Conservation (phyloP, 2,113 vertebrate species). For the Python bivittatus region DNA sequence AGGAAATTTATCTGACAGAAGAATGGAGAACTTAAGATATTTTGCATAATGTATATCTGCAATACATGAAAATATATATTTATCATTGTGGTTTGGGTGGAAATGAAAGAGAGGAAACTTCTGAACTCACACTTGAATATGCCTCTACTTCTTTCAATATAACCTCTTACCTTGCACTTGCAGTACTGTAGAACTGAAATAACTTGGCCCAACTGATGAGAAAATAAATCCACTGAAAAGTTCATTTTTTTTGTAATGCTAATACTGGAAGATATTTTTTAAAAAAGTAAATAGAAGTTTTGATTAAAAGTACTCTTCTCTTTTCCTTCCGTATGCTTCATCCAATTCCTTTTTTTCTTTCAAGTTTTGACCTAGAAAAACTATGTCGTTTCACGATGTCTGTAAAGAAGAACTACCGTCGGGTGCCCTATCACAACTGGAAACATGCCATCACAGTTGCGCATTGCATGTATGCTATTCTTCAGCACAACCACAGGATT, state of each 20-base stretch:
- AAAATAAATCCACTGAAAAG: not conserved
- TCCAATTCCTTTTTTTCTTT: constrained; percentile 22
- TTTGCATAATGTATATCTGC: not conserved
- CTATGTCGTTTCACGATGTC: constrained; percentile 98
- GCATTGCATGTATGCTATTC: constrained; percentile 96
- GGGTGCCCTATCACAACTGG: constrained; percentile 99
- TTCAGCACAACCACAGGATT: constrained; percentile 86
- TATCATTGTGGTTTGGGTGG: not conserved
- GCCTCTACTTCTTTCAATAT: not conserved
- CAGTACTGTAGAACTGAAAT: not conserved
- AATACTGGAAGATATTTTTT: not conserved
- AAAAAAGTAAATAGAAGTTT: not conserved
- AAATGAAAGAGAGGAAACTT: not conserved
- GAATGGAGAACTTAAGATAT: not conserved
- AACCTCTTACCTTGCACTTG: not conserved
- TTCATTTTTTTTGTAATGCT: not conserved
- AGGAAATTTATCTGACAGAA: not conserved
- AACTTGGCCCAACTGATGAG: not conserved
- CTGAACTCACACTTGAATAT: not conserved
- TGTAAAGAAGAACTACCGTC: constrained; percentile 95
- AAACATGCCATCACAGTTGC: constrained; percentile 95
- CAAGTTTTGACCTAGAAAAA: constrained; percentile 95
- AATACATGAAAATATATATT: not conserved
- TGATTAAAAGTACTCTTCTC: not conserved
- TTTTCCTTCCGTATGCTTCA: not conserved